Percentiles rank a stretch among this genome's conserved stretches.
Evolutionary conservation across 2,113 vertebrate species (phyloP).

Genomic region (cat (Felis catus)): F.catus_Fca126_mat1.0 CM031416.1:38572501-38573000

Average conservation of each 20-base stretch:
- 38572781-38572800: not conserved
- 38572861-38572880: not conserved
- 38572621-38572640: not conserved
- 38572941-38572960: not conserved
- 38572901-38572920: not conserved
- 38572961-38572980: not conserved
- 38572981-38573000: not conserved
- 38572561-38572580: too few species aligned
- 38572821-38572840: not conserved
- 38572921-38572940: not conserved
- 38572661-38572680: rapidly evolving
- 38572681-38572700: not conserved
- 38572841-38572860: not conserved
- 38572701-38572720: not conserved
- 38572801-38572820: not conserved
- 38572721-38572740: not conserved
- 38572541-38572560: too few species aligned
- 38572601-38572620: not conserved
- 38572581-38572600: not conserved
- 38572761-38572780: not conserved
- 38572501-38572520: not conserved
- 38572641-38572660: not conserved
- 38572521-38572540: not conserved
- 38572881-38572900: not conserved
- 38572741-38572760: not conserved